Base-by-base conservation (phyloP, 2,888 invertebrate species). In the Drosophila antonietae region DNA sequence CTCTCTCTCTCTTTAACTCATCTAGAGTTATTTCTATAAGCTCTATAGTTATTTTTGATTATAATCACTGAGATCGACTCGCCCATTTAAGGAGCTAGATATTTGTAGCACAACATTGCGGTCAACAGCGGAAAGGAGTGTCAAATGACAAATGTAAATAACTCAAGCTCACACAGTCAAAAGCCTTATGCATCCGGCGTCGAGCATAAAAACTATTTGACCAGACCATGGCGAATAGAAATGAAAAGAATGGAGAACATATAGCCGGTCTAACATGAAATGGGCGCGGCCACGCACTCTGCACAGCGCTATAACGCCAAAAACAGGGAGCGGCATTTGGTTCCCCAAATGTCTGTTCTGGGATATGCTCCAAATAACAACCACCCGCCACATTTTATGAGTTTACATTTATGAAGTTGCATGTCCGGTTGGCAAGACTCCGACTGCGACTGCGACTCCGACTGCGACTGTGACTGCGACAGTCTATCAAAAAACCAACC, bases 111-210 rank as follows among this genome's bases (percentile, higher is more conserved):
- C 18, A 37, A 20, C n/a, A 20, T n/a, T 53, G 6, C 41, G 55
- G 39, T 6, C 31, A 12, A 41, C 41, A 12, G 20, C 39, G 55
- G 37, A 53, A 53, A 55, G 55, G 55, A 41, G 55, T 55, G 55
- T 31, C 55, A 55, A 23, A 53, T 53, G 53, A 39, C 55, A 55
- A 55, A 55, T 55, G 78, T 72, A 67, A 73, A 83, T 74, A 71
- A 79, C 31, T 31, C 41, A 43, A 55, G 58, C 58, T 57, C 63
- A 73, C 63, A 79, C 68, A 71, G 74, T 69, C 79, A 67, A 77
- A 72, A 78, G 75, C 57, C 86, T 85, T 83, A 78, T 83, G 85
- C 81, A 85, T 83, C 83, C 81, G 81, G 79, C 75, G 73, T 78
- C 69, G 81, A 71, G 81, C 82, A 82, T 80, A 73, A 73, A 51